These are phyloP conservation scores for Cheumatopsyche charites DNA, from an alignment of 1,140 invertebrate genomes.

Conservation along the genomic window DNA sequence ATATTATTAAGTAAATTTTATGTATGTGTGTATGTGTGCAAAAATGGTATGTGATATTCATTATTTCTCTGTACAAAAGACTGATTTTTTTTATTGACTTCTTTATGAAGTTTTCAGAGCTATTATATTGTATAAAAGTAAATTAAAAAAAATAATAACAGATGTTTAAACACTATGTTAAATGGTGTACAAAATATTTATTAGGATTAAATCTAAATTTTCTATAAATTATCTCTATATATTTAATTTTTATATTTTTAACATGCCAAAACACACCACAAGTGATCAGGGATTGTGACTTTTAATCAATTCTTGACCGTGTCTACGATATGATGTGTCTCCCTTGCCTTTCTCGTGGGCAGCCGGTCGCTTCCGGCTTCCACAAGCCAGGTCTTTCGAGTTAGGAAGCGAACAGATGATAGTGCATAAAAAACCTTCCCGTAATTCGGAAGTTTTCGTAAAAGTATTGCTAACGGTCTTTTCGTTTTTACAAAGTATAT, in stretches of 20 bases:
- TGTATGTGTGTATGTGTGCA: slow-evolving; percentile 53
- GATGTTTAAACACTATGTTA: slow-evolving; percentile 46
- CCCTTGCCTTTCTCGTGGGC: slow-evolving; percentile 47
- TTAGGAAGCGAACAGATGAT: slow-evolving; percentile 36
- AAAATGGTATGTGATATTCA: slow-evolving; percentile 55
- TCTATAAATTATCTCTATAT: slow-evolving; percentile 47
- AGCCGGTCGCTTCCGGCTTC: slow-evolving; percentile 29
- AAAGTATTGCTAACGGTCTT: slow-evolving; percentile 39
- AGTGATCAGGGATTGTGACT: slow-evolving; percentile 47
- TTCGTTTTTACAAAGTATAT: slow-evolving; percentile 31
- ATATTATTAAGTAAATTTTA: slow-evolving; percentile 61
- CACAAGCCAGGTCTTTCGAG: slow-evolving; percentile 21
- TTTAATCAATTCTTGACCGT: slow-evolving; percentile 47
- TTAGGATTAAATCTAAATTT: slow-evolving; percentile 49
- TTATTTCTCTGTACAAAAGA: slow-evolving; percentile 61
- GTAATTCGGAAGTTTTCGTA: slow-evolving; percentile 9
- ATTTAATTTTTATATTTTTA: slow-evolving; percentile 45
- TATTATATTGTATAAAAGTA: slow-evolving; percentile 46
- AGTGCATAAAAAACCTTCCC: slow-evolving; percentile 30
- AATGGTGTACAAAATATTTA: slow-evolving; percentile 46
- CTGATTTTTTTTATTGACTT: slow-evolving; percentile 64
- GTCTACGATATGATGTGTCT: slow-evolving; percentile 48
- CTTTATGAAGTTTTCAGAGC: slow-evolving; percentile 47
- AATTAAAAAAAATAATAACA: slow-evolving; percentile 18
- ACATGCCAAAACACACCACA: slow-evolving; percentile 48